phyloP scores from a whole-genome alignment of 2,113 vertebrate species.

The Garra rufa region DNA sequence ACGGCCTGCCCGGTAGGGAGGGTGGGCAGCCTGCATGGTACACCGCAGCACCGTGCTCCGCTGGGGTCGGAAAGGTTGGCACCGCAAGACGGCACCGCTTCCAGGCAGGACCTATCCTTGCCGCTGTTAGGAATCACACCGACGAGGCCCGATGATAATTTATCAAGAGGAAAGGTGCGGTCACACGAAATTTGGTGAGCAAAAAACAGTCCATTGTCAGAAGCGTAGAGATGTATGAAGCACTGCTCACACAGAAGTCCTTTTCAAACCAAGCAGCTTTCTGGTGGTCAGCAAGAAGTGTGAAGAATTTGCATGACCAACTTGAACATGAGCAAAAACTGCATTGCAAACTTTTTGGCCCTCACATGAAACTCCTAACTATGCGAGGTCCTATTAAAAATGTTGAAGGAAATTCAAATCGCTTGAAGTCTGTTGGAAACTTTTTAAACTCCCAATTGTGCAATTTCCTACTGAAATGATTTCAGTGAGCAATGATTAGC shows the following conservation, averaged over 20 bases:
- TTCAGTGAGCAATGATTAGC: too few species aligned
- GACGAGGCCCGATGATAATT: slow-evolving; percentile 63
- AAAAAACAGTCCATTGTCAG: neutral
- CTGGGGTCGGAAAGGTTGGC: slow-evolving; percentile 57
- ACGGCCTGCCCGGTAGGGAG: slow-evolving; percentile 74
- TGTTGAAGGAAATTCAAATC: too few species aligned
- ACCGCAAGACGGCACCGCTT: slow-evolving; percentile 38
- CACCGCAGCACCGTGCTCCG: slow-evolving; percentile 63
- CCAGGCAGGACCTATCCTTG: slow-evolving; percentile 47
- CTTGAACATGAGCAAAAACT: neutral
- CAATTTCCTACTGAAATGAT: too few species aligned
- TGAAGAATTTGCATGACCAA: neutral
- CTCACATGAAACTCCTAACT: neutral
- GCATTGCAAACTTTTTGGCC: neutral
- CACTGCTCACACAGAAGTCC: neutral
- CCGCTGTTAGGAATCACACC: slow-evolving; percentile 63
- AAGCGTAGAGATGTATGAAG: neutral
- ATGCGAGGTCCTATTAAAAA: too few species aligned
- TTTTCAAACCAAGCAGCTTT: neutral
- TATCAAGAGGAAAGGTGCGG: slow-evolving; percentile 59
- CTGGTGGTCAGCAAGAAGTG: neutral
- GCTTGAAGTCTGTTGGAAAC: too few species aligned
- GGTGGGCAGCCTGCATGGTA: slow-evolving; percentile 71
- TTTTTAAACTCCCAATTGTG: neutral
- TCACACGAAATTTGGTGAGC: neutral